Conservation (phyloP, 1,140 invertebrate species). For the Anastatus disparis region DNA sequence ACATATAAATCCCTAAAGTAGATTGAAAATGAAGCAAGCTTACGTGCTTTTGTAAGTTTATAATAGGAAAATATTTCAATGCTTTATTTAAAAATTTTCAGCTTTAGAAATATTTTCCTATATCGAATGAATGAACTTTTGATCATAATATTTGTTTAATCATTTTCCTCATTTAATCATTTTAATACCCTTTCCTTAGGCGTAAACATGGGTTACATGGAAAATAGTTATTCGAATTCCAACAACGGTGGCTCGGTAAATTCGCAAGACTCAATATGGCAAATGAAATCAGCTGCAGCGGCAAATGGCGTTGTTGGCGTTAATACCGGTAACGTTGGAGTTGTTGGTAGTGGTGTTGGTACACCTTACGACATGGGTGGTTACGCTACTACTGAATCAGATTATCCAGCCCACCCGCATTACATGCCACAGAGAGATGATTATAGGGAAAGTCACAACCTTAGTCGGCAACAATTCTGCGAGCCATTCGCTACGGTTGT, state of each 20-base stretch:
- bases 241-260: slow-evolving; percentile 93
- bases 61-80: too few species aligned
- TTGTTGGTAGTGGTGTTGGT: slow-evolving; percentile 70
- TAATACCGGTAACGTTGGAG: slow-evolving; percentile 71
- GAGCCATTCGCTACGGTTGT: slow-evolving; percentile 88
- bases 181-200: slow-evolving; percentile 67
- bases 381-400: slow-evolving; percentile 81
- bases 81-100: too few species aligned
- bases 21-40: neutral
- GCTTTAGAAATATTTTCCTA: too few species aligned
- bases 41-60: neutral
- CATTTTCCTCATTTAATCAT: too few species aligned
- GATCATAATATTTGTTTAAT: too few species aligned
- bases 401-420: slow-evolving; percentile 86
- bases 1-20: neutral
- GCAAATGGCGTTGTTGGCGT: slow-evolving; percentile 64
- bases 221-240: slow-evolving; percentile 91
- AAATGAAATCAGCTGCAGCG: slow-evolving; percentile 86
- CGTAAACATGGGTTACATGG: slow-evolving; percentile 88
- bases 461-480: slow-evolving; percentile 85
- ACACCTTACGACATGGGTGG: slow-evolving; percentile 84
- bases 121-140: too few species aligned
- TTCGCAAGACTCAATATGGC: slow-evolving; percentile 94
- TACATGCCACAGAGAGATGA: slow-evolving; percentile 76
- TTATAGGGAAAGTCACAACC: slow-evolving; percentile 80